Conservation (phyloP, 2,797 vertebrate genomes). For the Cynodonichthys magdalenae region DNA sequence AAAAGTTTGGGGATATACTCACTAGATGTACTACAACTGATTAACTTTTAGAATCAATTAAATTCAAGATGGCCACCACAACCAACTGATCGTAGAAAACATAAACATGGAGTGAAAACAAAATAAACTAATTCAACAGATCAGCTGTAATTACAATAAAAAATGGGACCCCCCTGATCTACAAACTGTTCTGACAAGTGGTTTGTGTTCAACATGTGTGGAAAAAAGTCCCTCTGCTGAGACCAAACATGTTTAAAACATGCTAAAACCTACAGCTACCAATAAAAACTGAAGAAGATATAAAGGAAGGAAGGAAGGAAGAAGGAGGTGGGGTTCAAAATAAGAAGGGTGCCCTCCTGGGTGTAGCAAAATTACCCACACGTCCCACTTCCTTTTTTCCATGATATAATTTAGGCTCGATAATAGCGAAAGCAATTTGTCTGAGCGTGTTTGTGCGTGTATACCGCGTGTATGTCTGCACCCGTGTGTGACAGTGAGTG, state of each 20-base stretch:
- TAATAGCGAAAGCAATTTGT: conserved; percentile 78
- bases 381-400: conserved; percentile 76
- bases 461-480: conserved; percentile 15
- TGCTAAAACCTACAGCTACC: too few relatives aligned
- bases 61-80: too few relatives aligned
- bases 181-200: too few relatives aligned
- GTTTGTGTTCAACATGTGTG: too few relatives aligned
- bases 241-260: not conserved
- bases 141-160: too few relatives aligned
- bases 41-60: too few relatives aligned
- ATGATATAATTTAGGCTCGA: conserved; percentile 74
- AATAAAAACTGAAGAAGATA: conserved; percentile 28
- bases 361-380: conserved; percentile 73
- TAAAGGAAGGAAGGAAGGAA: conserved; percentile 33
- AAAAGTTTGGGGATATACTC: too few relatives aligned
- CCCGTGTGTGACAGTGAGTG: conserved; percentile 17
- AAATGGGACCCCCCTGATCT: too few relatives aligned
- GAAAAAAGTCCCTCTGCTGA: not conserved
- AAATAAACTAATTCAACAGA: too few relatives aligned
- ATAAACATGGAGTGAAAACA: too few relatives aligned
- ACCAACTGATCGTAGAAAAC: too few relatives aligned
- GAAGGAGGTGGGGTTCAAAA: conserved; percentile 36
- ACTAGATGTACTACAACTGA: too few relatives aligned
- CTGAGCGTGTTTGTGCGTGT: conserved; percentile 64
- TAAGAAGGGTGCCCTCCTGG: conserved; percentile 56